Evolutionary conservation across 2,888 invertebrate genomes (phyloP), one percentile per base, ranked within the genome.

Genomic region (Metacarcinus magister): DNA sequence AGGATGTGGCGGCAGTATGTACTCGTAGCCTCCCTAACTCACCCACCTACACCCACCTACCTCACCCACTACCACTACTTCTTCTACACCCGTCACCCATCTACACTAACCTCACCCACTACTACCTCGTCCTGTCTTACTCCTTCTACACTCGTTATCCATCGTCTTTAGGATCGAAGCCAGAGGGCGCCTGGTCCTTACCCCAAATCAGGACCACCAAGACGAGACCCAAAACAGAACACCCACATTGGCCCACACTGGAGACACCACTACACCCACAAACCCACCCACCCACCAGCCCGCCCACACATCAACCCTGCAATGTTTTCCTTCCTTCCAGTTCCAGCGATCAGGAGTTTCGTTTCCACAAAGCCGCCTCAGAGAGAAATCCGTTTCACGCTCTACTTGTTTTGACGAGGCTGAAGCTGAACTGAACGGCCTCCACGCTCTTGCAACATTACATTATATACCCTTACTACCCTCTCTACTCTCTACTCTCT

Each of bases 351-450:
- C 54, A n/a, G 0, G 54, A 54, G 54, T 54, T 10, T 54, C 54
- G 54, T 54, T 54, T 54, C 54, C 54, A 54, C 54, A 54, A 54
- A 54, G 54, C 54, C n/a, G n/a, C 67, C 67, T 67, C 67, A 67
- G 67, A 67, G 67, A 67, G 67, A 67, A 67, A 67, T 67, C 67
- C 67, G 67, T 67, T 67, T 67, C 67, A 67, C 67, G 67, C 67
- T 67, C 67, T 67, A 67, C 67, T 67, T 67, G 67, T n/a, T 67
- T 16, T 67, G 19, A 16, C 54, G 54, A 67, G 23, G n/a, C 67
- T 67, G 67, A n/a, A n/a, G n/a, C n/a, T n/a, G 23, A 23, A 67
- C 7, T 67, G 67, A 67, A 67, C 67, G 67, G 67, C 67, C 67
- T 67, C 23, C n/a, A 10, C 19, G 0, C 67, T 16, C 13, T 48